These are phyloP conservation scores for Amiota communis DNA, from an alignment of 2,888 invertebrate species.

Conservation along the genomic window DNA sequence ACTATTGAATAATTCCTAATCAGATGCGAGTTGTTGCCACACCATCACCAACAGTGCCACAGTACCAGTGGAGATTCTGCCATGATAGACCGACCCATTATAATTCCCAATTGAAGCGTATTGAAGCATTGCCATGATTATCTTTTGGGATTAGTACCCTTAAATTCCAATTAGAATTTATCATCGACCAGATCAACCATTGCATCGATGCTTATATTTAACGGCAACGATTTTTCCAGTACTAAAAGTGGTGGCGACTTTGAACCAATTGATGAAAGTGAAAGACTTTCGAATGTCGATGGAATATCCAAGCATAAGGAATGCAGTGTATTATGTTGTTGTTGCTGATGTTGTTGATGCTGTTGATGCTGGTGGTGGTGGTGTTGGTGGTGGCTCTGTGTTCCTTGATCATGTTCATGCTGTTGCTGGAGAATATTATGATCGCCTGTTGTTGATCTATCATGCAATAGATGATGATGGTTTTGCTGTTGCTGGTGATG, in stretches of 20 bases:
- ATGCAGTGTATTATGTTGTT: conserved; percentile 43
- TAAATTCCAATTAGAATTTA: conserved; percentile 30
- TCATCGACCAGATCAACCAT: conserved; percentile 71
- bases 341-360: neutral
- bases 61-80: neutral
- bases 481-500: conserved; percentile 19
- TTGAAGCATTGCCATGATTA: neutral
- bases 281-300: conserved; percentile 52
- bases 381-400: conserved; percentile 29
- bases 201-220: conserved; percentile 69
- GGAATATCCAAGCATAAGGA: conserved; percentile 60
- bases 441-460: conserved; percentile 10
- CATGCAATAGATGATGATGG: neutral
- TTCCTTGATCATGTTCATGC: conserved; percentile 19
- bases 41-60: neutral
- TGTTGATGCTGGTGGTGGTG: conserved; percentile 28
- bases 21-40: neutral
- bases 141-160: neutral
- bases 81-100: too few species aligned
- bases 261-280: conserved; percentile 49
- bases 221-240: conserved; percentile 70
- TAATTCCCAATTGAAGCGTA: too few species aligned
- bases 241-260: conserved; percentile 69
- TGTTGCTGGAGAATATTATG: neutral
- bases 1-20: neutral